A percentile compares a stretch with the other conserved stretches of the same genome.
phyloP scores from a whole-genome alignment of 2,888 invertebrate species.

The Aleiodes alternator region DNA sequence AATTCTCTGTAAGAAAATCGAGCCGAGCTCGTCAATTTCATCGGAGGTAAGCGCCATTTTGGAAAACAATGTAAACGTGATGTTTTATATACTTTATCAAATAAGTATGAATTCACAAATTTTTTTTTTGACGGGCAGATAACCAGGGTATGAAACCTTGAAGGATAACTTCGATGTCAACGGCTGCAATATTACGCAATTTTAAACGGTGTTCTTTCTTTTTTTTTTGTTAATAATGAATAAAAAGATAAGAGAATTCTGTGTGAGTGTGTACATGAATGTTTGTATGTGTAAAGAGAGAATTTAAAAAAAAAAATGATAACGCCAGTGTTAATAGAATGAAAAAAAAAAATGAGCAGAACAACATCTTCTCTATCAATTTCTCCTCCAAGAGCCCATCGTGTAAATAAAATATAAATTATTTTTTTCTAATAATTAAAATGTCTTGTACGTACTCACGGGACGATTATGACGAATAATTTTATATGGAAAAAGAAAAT shows the following conservation, averaged over 20 bases:
- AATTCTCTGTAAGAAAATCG: too few species aligned
- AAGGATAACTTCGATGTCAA: background rate
- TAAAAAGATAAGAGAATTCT: background rate
- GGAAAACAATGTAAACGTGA: background rate
- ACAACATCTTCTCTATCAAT: background rate
- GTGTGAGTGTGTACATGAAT: slow-evolving; percentile 7
- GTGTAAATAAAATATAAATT: slow-evolving; percentile 13
- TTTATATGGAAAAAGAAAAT: slow-evolving; percentile 5
- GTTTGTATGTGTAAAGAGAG: background rate
- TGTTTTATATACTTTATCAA: too few species aligned
- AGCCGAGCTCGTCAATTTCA: background rate
- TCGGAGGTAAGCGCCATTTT: background rate
- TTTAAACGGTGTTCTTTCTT: background rate
- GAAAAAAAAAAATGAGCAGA: background rate
- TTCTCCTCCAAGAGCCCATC: background rate
- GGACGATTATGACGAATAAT: slow-evolving; percentile 43
- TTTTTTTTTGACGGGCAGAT: slow-evolving; percentile 14
- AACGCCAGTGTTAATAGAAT: slow-evolving; percentile 1
- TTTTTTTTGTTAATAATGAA: background rate
- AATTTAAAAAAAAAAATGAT: background rate
- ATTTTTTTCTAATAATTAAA: slow-evolving; percentile 14
- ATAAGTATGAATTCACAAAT: slow-evolving; percentile 3
- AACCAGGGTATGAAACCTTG: slow-evolving; percentile 60
- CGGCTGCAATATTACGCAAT: background rate
- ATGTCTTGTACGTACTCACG: slow-evolving; percentile 49